A percentile compares a stretch with the other conserved stretches of the same genome.
phyloP scores from a whole-genome alignment of 2,888 invertebrate genomes.

The Leptinotarsa haldemani region DNA sequence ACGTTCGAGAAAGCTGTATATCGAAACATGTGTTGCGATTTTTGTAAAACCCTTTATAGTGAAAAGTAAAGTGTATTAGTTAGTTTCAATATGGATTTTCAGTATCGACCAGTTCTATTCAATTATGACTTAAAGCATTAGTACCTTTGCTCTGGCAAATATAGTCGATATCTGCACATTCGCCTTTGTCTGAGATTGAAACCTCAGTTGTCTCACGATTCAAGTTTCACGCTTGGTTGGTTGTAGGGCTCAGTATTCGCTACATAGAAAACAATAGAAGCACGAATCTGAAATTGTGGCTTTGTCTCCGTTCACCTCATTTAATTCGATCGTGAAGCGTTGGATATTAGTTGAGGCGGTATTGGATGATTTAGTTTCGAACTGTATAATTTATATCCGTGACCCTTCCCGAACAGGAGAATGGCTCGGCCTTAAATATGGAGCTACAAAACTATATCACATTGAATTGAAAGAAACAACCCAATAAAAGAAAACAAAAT shows the following conservation, averaged over 20 bases:
- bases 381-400: not conserved
- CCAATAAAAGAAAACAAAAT: not conserved
- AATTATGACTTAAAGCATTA: no score
- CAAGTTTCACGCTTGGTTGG: slow-evolving; percentile 31
- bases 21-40: no score
- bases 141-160: not conserved
- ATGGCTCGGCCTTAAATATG: not conserved
- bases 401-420: not conserved
- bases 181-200: slow-evolving; percentile 26
- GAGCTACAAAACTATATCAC: no score
- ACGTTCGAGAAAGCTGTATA: no score
- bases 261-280: slow-evolving; percentile 40
- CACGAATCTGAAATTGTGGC: slow-evolving; percentile 42
- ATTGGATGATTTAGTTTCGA: slow-evolving; percentile 33
- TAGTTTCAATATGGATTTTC: no score
- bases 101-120: no score
- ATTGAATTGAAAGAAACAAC: no score
- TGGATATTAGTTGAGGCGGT: slow-evolving; percentile 38
- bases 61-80: no score
- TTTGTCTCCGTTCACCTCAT: slow-evolving; percentile 49
- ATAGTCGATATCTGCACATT: not conserved
- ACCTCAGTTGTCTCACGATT: slow-evolving; percentile 33
- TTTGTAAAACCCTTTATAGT: no score
- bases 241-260: slow-evolving; percentile 20
- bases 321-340: slow-evolving; percentile 35